phyloP scores from a whole-genome alignment of 2,797 vertebrate genomes.

The Columba guinea region DNA sequence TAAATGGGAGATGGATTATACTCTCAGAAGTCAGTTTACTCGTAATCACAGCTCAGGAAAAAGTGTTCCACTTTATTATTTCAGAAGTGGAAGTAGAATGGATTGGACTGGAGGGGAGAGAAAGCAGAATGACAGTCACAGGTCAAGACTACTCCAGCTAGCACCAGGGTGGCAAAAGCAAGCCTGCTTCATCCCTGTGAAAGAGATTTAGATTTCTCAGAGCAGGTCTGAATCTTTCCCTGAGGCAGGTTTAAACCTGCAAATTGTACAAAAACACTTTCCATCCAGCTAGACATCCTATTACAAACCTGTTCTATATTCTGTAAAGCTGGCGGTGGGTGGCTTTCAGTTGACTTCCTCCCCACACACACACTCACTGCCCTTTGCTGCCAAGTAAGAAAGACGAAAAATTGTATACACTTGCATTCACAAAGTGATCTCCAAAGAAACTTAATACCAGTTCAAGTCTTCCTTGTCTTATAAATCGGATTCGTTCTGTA shows the following conservation, averaged over 20 bases:
- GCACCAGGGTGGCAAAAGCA: not conserved
- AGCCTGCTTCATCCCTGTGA: not conserved
- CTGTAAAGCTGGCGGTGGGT: constrained; percentile 43
- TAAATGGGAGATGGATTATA: not conserved
- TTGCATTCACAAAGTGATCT: constrained; percentile 59
- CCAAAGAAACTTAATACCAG: constrained; percentile 52
- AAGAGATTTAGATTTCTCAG: constrained; percentile 7
- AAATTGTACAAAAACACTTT: constrained; percentile 61
- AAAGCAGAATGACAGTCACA: not conserved
- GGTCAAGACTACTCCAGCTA: not conserved
- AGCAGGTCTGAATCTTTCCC: constrained; percentile 1
- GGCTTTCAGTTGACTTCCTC: constrained; percentile 65
- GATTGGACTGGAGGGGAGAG: not conserved
- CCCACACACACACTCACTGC: constrained; percentile 26
- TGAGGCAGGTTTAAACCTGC: constrained; percentile 40
- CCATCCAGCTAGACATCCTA: constrained; percentile 46
- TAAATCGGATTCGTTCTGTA: constrained; percentile 72
- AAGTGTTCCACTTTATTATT: not conserved
- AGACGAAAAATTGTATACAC: not conserved
- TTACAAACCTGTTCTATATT: constrained; percentile 66
- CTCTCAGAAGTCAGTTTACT: not conserved
- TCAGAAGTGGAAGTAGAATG: not conserved
- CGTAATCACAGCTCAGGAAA: not conserved
- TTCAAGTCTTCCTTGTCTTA: constrained; percentile 67
- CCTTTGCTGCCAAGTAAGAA: constrained; percentile 63